Evolutionary conservation across 2,888 invertebrate species (phyloP), one percentile per base, ranked within the genome.

Genomic region (Amphiduros pacificus): DNA sequence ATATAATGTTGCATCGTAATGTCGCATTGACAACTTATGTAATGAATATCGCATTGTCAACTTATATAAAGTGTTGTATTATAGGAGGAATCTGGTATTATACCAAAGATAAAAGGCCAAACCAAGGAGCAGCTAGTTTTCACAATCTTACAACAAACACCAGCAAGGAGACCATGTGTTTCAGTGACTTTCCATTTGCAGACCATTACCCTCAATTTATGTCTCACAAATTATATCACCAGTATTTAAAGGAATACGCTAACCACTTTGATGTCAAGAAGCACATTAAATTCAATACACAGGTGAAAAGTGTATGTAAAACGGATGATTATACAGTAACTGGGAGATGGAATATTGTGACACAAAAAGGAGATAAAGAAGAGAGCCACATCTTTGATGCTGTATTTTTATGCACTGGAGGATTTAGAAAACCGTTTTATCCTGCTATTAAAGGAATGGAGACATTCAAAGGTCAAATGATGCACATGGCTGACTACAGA

Each of bases 151-250:
- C n/a, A n/a, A n/a, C n/a, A n/a, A 77, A 78, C 65, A 75, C 77
- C 11, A 74, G 75, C 57, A 78, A 78, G 58, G 77, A 77, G 59
- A 74, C 73, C 69, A 77, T 75, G 75, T 64, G 68, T 24, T 81
- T 73, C 72, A 80, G 80, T 51, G 81, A 82, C 64, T 82, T 75
- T 62, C 80, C 80, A 0, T 78, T 80, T 11, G 79, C 78, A 0
- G 62, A 62, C 1, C 74, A 80, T 6, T 80, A 62, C 52, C 78
- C 82, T 0, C 74, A 77, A 59, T 80, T 73, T 64, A 80, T 81
- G 79, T 80, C 79, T 68, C n/a, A n/a, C n/a, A n/a, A n/a, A n/a
- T n/a, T n/a, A n/a, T n/a, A n/a, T n/a, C 63, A 74, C 58, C 67
- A 67, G 53, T 77, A 63, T 28, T 52, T 63, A 20, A 49, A 56